Base-by-base conservation (phyloP, 2,797 vertebrate genomes). In the Triplophysa bombifrons region DNA sequence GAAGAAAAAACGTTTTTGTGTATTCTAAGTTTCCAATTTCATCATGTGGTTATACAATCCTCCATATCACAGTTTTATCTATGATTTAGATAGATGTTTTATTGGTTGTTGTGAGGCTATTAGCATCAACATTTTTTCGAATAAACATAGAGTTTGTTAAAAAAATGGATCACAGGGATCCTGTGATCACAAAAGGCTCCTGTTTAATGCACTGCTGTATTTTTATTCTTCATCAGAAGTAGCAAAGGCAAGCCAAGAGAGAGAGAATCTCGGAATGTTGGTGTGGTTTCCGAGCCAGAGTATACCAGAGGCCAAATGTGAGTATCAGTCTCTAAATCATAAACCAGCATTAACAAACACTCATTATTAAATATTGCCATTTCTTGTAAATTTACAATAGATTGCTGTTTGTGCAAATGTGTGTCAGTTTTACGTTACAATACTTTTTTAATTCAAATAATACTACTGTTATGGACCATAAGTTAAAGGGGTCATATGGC, bases 271-370 rank as follows among this genome's bases (percentile, higher is more conserved):
- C 0, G 96, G 96, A 72, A 98, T 98, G 97, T 85, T 98, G 91
- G 97, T 98, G 58, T 98, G 97, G 97, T 96, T 96, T 58, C 97
- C 97, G 48, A 98, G 95, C 90, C 94, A 92, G 88, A 94, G 91
- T 81, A 90, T 98, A 50, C 95, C 96, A 71, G 96, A 98, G 88
- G 94, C 95, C 83, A 97, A 98, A 92, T 73, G 96, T 98, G 91
- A 95, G 95, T 20, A 48, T 17, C 2, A 25, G 56, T 9, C 46
- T 9, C 34, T 56, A 64, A 20, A 53, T 4, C 7, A 25, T 2
- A 56, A 69, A 46, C 11, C n/a, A n/a, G 4, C 1, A 27, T 12
- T 7, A 48, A 20, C 34, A 41, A 46, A 38, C 3, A 30, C 22
- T 55, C 2, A 1, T 20, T 65, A 48, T 4, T 27, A 72, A 53